These are phyloP conservation scores for Orgyia antiqua DNA, from an alignment of 2,888 invertebrate genomes.

Conservation along the genomic window DNA sequence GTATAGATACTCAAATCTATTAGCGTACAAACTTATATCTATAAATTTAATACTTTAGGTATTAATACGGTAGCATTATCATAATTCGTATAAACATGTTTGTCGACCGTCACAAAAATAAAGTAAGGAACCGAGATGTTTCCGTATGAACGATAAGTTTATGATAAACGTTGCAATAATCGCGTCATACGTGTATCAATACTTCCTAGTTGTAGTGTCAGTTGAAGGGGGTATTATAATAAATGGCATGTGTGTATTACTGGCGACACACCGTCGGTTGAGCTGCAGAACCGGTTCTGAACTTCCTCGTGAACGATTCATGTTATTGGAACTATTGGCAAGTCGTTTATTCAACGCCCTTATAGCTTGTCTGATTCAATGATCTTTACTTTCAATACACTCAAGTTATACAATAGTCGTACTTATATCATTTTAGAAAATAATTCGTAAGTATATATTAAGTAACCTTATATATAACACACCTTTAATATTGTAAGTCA, in stretches of 20 bases:
- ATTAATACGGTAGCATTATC: no score
- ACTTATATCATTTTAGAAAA: no score
- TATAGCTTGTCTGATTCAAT: conserved; percentile 20
- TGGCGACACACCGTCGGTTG: conserved; percentile 47
- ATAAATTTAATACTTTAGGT: no score
- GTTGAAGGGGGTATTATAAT: conserved; percentile 55
- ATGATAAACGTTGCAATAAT: conserved; percentile 36
- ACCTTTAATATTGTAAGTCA: no score
- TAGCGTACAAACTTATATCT: no score
- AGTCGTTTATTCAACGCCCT: conserved; percentile 27
- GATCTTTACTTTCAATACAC: conserved; percentile 20
- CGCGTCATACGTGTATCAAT: conserved; percentile 41
- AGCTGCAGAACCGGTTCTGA: conserved; percentile 51
- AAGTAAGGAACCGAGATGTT: conserved; percentile 30
- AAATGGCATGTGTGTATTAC: conserved; percentile 54
- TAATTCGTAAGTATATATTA: no score
- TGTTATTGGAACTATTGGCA: conserved; percentile 56
- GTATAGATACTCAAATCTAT: no score
- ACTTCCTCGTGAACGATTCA: conserved; percentile 61
- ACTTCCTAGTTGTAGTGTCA: conserved; percentile 53
- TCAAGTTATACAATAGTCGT: conserved; percentile 14
- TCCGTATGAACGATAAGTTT: conserved; percentile 32
- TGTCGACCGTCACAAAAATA: conserved; percentile 17
- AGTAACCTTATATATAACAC: no score
- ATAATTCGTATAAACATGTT: conserved; percentile 17